Percentiles rank a stretch among this genome's conserved stretches.
Conservation (phyloP, 2,113 vertebrate genomes). For the Ranitomeya variabilis region DNA sequence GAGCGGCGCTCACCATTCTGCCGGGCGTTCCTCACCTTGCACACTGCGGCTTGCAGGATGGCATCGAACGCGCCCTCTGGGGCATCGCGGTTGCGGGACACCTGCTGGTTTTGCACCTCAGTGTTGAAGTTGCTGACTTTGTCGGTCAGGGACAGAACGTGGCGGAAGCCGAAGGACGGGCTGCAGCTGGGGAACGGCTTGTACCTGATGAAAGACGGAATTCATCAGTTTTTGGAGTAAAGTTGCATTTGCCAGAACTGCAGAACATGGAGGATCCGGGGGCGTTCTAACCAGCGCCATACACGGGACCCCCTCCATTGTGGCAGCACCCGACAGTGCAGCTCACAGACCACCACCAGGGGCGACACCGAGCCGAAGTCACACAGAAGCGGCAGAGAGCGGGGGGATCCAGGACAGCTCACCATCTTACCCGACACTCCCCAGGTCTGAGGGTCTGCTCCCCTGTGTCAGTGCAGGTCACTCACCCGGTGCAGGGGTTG, state of each 20-base stretch:
- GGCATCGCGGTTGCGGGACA: constrained; percentile 93
- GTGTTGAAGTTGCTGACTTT: constrained; percentile 92
- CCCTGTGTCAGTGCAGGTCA: constrained; percentile 25
- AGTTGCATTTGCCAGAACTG: no score
- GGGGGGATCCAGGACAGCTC: no score
- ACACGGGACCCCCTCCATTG: no score
- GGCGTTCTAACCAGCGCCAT: no score
- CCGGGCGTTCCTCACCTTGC: constrained; percentile 79
- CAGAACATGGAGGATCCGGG: no score
- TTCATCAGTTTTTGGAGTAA: no score
- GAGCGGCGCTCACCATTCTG: not conserved
- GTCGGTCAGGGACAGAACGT: constrained; percentile 92
- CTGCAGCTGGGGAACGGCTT: constrained; percentile 90
- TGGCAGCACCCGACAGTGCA: no score
- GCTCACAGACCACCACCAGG: no score
- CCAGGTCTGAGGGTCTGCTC: no score
- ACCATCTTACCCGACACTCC: no score
- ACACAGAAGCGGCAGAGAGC: no score
- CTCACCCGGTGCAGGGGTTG: constrained; percentile 95
- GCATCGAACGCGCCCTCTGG: constrained; percentile 95
- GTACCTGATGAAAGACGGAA: constrained; percentile 69
- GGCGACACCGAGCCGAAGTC: no score
- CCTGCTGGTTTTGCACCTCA: constrained; percentile 93
- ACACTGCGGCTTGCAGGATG: constrained; percentile 92
- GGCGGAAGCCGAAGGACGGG: constrained; percentile 94